phyloP scores from a whole-genome alignment of 1,140 invertebrate genomes.

The Caerostris darwini region DNA sequence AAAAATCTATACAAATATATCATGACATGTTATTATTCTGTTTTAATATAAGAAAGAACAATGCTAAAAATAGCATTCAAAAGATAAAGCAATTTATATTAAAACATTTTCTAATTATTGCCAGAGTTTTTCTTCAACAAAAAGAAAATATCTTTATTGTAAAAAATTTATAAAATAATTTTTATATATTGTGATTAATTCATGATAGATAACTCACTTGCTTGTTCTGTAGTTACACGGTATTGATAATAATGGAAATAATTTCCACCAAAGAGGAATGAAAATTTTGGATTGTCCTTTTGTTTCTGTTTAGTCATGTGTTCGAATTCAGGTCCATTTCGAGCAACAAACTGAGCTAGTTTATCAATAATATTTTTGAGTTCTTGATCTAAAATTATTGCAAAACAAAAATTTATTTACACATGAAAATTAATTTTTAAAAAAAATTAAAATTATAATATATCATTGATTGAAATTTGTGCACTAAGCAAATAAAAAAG shows the following conservation, averaged over 20 bases:
- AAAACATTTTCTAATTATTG: too few species aligned
- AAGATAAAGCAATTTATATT: too few species aligned
- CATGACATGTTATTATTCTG: too few species aligned
- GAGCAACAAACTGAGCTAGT: slow-evolving; percentile 97
- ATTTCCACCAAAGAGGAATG: slow-evolving; percentile 97
- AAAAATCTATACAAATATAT: too few species aligned
- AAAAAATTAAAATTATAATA: too few species aligned
- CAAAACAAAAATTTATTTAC: too few species aligned
- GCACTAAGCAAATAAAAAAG: too few species aligned
- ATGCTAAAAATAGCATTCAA: neutral
- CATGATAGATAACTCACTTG: slow-evolving; percentile 79
- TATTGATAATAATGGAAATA: slow-evolving; percentile 98
- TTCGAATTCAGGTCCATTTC: slow-evolving; percentile 99
- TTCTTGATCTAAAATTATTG: slow-evolving; percentile 88
- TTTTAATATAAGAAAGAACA: neutral
- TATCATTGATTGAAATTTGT: too few species aligned
- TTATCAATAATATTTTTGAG: slow-evolving; percentile 98
- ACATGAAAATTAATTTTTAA: too few species aligned
- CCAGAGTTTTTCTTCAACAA: too few species aligned
- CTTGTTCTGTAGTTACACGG: slow-evolving; percentile 94
- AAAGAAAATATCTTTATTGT: neutral
- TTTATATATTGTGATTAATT: neutral
- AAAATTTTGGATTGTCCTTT: slow-evolving; percentile 97
- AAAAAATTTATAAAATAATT: neutral
- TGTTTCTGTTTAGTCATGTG: slow-evolving; percentile 99